Conservation (phyloP, 2,113 vertebrate genomes). For the Ochotona curzoniae region DNA sequence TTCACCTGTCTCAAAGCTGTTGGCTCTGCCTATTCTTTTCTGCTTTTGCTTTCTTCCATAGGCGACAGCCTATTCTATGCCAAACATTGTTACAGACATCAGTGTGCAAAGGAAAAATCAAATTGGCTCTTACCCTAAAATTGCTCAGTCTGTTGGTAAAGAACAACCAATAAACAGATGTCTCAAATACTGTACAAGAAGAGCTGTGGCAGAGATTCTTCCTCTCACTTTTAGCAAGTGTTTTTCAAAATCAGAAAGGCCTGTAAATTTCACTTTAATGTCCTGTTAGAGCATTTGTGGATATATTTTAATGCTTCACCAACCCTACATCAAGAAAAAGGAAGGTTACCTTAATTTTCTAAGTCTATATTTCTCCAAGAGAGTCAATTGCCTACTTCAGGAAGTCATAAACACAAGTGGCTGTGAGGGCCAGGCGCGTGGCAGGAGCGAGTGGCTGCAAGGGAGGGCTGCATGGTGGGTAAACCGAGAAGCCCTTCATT, state of each 20-base stretch:
- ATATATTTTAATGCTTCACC: constrained; percentile 61
- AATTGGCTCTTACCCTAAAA: constrained; percentile 26
- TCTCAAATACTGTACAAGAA: constrained; percentile 56
- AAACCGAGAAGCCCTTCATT: background rate
- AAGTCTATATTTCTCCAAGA: background rate
- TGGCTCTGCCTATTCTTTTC: background rate
- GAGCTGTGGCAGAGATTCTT: constrained; percentile 41
- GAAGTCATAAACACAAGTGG: background rate
- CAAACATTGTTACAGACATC: background rate
- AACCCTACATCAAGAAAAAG: constrained; percentile 24
- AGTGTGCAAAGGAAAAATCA: constrained; percentile 6
- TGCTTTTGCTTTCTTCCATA: background rate
- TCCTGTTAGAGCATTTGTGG: constrained; percentile 59
- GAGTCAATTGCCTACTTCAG: background rate
- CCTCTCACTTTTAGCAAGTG: constrained; percentile 35
- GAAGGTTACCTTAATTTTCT: constrained; percentile 26
- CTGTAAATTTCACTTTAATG: constrained; percentile 69
- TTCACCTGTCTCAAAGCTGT: background rate
- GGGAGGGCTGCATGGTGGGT: background rate
- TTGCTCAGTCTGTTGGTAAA: constrained; percentile 48
- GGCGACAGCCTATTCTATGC: background rate
- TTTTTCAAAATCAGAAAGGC: background rate
- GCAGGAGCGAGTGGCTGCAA: background rate
- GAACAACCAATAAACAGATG: constrained; percentile 60
- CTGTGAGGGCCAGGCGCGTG: background rate